Base-by-base conservation (phyloP, 2,888 invertebrate genomes). In the Lepidochitona cinerea region DNA sequence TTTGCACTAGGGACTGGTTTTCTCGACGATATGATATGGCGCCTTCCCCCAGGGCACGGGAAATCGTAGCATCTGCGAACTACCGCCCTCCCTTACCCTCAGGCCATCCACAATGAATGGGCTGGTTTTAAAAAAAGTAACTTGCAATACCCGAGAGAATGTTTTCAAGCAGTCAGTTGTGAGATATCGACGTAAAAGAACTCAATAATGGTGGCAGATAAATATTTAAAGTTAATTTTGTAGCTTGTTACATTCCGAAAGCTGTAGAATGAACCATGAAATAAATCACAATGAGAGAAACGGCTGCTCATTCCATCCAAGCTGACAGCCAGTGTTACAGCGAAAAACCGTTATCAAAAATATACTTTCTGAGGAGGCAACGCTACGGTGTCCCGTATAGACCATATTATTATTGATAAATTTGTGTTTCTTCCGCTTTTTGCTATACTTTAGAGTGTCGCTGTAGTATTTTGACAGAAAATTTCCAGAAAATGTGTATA, bases 1-100 rank as follows among this genome's bases (percentile, higher is more conserved):
- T 59, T 59, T 59, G 59, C 59, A 59, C 59, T 26, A 29, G 59
- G 59, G 59, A 59, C 59, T 32, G 59, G 59, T 59, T 59, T 59
- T 59, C 59, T 29, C 29, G 59, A 4, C 23, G 59, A 59, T 59
- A 59, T 59, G 59, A 59, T 59, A 59, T 29, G 59, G 59, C 59
- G 59, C 59, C 23, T 59, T 1, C 23, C 59, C 59, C 3, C 29
- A 59, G 59, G 59, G 59, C 14, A 59, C 59, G 59, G 59, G 29
- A 59, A 59, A 29, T 29, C 59, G 59, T 59, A 59, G 29, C 59
- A 59, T 59, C 59, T 59, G 59, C 59, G 59, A 59, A 59, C 23
- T 23, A 59, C 26, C 23, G 59, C 23, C 54, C 59, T 23, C 59
- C 59, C 59, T 29, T 4, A 3, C 59, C 59, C 59, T 29, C 59